phyloP scores from a whole-genome alignment of 2,797 vertebrate genomes.

The Falco cherrug region DNA sequence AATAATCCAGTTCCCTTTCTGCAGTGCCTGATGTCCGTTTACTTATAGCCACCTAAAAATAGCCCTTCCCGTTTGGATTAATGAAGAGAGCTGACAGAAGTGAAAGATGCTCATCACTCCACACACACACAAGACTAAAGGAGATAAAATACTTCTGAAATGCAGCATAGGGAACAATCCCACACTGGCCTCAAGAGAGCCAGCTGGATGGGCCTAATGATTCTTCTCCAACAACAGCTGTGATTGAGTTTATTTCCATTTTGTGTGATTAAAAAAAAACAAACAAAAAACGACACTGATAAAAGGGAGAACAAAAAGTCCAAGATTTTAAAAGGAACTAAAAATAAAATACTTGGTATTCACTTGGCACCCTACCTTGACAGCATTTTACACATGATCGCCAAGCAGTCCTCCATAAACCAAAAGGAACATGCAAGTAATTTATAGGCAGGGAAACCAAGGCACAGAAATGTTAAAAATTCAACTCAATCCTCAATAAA shows the following conservation, averaged over 20 bases:
- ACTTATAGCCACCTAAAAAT: conserved; percentile 40
- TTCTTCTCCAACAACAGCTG: conserved; percentile 52
- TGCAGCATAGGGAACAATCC: not conserved
- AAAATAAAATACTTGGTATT: conserved; percentile 41
- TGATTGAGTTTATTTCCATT: conserved; percentile 35
- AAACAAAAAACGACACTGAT: not conserved
- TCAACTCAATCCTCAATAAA: not conserved
- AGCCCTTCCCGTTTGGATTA: not conserved
- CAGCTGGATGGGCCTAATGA: conserved; percentile 44
- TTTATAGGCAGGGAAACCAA: not conserved
- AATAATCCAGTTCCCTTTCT: not conserved
- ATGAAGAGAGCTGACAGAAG: not conserved
- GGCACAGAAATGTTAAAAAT: not conserved
- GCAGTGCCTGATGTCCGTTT: not conserved
- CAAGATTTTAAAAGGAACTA: conserved; percentile 33
- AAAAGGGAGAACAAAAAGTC: conserved; percentile 54
- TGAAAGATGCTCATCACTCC: conserved; percentile 10
- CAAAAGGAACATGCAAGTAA: not conserved
- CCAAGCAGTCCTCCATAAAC: not conserved
- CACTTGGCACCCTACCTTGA: conserved; percentile 22
- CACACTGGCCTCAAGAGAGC: not conserved
- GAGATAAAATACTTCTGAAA: conserved; percentile 20
- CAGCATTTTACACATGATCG: not conserved
- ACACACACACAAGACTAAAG: not conserved
- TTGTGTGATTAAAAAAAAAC: conserved; percentile 34